Percentiles rank a stretch among this genome's conserved stretches.
Conservation (phyloP, 2,888 invertebrate species). For the Netelia inedita region DNA sequence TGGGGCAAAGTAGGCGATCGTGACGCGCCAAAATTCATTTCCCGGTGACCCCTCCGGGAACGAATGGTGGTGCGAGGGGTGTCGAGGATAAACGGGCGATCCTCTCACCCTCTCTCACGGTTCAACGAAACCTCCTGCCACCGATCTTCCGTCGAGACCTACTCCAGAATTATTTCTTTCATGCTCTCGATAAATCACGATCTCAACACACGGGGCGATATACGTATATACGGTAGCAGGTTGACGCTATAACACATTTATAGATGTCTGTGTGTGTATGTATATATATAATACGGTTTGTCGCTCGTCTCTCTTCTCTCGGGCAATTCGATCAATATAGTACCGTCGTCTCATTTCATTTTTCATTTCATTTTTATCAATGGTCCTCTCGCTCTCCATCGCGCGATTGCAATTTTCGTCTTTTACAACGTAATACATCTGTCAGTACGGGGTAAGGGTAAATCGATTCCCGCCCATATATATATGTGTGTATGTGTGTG, state of each 20-base stretch:
- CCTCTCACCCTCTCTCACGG: constrained; percentile 1
- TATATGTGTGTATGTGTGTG: not conserved
- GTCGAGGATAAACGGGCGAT: constrained; percentile 55
- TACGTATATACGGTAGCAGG: constrained; percentile 33
- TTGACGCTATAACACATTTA: constrained; percentile 17
- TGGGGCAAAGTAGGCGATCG: constrained; percentile 20
- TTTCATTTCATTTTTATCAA: constrained; percentile 51
- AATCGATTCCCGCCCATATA: not conserved
- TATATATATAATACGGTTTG: not conserved
- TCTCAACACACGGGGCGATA: constrained; percentile 31
- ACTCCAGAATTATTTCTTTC: constrained; percentile 59
- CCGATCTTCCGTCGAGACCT: constrained; percentile 21
- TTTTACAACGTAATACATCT: constrained; percentile 40
- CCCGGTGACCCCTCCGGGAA: constrained; percentile 50
- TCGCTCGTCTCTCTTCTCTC: constrained; percentile 27
- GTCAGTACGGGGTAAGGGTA: not conserved
- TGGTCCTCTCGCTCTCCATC: constrained; percentile 7
- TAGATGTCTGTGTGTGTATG: not conserved
- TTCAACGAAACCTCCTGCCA: too few relatives aligned
- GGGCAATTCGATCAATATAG: constrained; percentile 37
- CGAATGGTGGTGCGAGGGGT: constrained; percentile 60
- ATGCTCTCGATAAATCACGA: constrained; percentile 57
- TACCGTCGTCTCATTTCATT: constrained; percentile 34
- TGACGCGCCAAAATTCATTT: constrained; percentile 64
- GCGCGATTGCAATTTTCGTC: constrained; percentile 36